A percentile compares a stretch with the other conserved stretches of the same genome.
These are phyloP conservation scores for Drosophila guanche DNA, from an alignment of 1,140 invertebrate genomes.

Conservation along the genomic window DNA sequence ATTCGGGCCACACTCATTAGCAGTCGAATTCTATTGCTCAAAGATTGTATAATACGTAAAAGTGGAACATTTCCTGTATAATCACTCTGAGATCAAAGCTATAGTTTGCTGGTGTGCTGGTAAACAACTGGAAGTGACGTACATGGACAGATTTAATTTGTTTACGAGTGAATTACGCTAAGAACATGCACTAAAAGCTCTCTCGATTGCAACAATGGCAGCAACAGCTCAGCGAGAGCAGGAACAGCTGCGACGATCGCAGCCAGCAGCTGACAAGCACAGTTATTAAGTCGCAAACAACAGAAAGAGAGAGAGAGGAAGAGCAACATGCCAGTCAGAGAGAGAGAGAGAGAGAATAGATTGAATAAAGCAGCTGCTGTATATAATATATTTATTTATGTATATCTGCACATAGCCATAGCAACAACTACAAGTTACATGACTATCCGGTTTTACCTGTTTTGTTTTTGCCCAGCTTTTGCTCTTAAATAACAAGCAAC, in stretches of 20 bases:
- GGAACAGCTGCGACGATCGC: constrained; percentile 64
- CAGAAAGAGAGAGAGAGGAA: constrained; percentile 1
- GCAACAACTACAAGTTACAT: constrained; percentile 63
- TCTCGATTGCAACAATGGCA: constrained; percentile 24
- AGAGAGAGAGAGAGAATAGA: neutral
- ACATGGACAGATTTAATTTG: constrained; percentile 12
- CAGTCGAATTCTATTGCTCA: neutral
- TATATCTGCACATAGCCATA: constrained; percentile 17
- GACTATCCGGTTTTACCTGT: constrained; percentile 73
- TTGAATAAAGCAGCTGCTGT: constrained; percentile 38
- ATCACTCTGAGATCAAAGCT: neutral
- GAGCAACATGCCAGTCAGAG: neutral
- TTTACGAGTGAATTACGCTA: constrained; percentile 2
- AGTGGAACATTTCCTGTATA: constrained; percentile 33
- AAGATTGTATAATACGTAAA: neutral
- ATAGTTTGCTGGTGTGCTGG: no score
- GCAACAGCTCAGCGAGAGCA: neutral
- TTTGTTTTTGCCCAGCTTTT: constrained; percentile 49
- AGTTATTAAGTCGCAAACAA: constrained; percentile 46
- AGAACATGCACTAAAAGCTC: constrained; percentile 26
- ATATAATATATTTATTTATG: neutral
- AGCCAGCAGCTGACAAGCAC: constrained; percentile 71
- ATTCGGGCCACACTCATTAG: constrained; percentile 26
- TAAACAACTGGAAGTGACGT: constrained; percentile 30
- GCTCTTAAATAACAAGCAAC: constrained; percentile 19